These are phyloP conservation scores for Menidia menidia DNA, from an alignment of 2,797 vertebrate species.

Conservation along the genomic window DNA sequence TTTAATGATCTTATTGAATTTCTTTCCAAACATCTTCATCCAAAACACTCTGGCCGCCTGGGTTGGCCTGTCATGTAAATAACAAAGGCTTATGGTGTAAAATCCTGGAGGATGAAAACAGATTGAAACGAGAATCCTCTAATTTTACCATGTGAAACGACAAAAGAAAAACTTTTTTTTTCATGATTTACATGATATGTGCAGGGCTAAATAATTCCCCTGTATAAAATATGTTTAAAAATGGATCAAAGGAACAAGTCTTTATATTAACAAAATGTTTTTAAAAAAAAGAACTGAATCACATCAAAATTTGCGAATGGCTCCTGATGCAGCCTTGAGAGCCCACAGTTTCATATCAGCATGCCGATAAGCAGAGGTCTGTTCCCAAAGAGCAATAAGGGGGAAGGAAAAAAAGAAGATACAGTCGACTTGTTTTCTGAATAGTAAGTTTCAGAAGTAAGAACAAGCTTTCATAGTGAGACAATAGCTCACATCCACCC, in stretches of 20 bases:
- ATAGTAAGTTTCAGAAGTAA: slow-evolving; percentile 77
- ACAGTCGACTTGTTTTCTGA: slow-evolving; percentile 75
- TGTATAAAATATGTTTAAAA: slow-evolving; percentile 15
- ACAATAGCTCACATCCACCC: slow-evolving; percentile 79
- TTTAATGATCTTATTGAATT: slow-evolving; percentile 23
- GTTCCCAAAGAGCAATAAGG: slow-evolving; percentile 65
- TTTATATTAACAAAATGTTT: slow-evolving; percentile 2
- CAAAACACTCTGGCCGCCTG: slow-evolving; percentile 34
- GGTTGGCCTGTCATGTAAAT: slow-evolving; percentile 49
- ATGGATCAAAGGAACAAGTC: slow-evolving; percentile 10
- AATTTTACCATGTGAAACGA: slow-evolving; percentile 55
- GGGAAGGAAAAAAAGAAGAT: slow-evolving; percentile 76
- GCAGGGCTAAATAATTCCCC: not conserved
- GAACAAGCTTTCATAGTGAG: slow-evolving; percentile 77
- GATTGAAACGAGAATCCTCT: slow-evolving; percentile 56
- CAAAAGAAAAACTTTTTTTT: slow-evolving; percentile 43
- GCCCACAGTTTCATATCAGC: slow-evolving; percentile 21
- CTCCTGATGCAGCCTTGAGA: slow-evolving; percentile 49
- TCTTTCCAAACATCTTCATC: slow-evolving; percentile 42
- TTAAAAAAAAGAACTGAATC: slow-evolving; percentile 21
- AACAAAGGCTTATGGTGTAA: slow-evolving; percentile 46
- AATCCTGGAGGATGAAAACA: slow-evolving; percentile 39
- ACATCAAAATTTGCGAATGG: slow-evolving; percentile 50
- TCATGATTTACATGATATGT: slow-evolving; percentile 38
- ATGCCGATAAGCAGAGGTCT: slow-evolving; percentile 65